phyloP scores from a whole-genome alignment of 1,140 invertebrate genomes.

The Leucophenga varia region DNA sequence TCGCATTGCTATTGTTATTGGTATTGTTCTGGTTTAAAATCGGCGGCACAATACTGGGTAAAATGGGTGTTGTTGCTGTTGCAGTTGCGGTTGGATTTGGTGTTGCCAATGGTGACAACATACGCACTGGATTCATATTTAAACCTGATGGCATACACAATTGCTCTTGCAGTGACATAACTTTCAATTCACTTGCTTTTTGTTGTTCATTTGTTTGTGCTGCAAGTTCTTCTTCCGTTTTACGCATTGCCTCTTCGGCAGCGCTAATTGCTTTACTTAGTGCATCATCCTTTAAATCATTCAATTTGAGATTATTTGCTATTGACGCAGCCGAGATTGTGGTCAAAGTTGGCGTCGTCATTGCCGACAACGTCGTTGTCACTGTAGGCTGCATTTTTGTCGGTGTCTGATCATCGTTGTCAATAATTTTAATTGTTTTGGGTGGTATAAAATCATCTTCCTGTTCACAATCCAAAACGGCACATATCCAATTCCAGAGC shows the following conservation, averaged over 20 bases:
- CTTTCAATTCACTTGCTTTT: conserved; percentile 46
- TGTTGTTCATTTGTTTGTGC: conserved; percentile 41
- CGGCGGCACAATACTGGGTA: conserved; percentile 21
- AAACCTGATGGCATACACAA: conserved; percentile 52
- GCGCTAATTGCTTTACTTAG: conserved; percentile 25
- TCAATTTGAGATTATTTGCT: too few species aligned
- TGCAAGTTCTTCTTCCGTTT: conserved; percentile 32
- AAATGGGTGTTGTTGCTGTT: conserved; percentile 18
- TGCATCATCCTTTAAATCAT: conserved; percentile 27
- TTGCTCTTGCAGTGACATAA: conserved; percentile 52
- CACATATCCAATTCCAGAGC: conserved; percentile 62
- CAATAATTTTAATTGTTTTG: conserved; percentile 48
- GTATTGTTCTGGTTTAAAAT: conserved; percentile 3
- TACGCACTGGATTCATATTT: conserved; percentile 55
- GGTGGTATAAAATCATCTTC: conserved; percentile 53
- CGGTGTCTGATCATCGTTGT: conserved; percentile 36
- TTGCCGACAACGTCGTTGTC: neutral
- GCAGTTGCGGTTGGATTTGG: conserved; percentile 39
- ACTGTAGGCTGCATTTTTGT: conserved; percentile 19
- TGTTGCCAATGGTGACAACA: conserved; percentile 45
- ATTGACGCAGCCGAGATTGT: conserved; percentile 5
- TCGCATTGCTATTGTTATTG: neutral
- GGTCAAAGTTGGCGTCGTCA: conserved; percentile 5
- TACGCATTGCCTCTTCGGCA: conserved; percentile 30
- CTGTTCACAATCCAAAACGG: conserved; percentile 45